These are phyloP conservation scores for Anguilla japonica DNA, from an alignment of 2,113 vertebrate species.

Conservation along the genomic window DNA sequence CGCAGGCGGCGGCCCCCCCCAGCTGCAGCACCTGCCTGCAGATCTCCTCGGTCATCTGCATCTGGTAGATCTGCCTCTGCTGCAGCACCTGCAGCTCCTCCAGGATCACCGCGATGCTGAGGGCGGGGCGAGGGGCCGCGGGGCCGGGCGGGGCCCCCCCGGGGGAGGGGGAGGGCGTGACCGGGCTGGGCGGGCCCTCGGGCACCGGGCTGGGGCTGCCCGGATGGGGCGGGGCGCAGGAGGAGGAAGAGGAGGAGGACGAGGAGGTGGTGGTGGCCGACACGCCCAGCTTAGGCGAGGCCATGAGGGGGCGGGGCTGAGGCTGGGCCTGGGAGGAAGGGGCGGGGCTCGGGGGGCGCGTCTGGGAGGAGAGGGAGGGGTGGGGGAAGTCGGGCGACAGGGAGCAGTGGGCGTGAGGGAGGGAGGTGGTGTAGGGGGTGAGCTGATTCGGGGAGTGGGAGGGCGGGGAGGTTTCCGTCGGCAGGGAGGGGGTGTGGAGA, in stretches of 20 bases:
- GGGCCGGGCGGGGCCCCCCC: conserved; percentile 57
- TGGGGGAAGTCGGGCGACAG: conserved; percentile 77
- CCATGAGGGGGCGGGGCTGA: conserved; percentile 70
- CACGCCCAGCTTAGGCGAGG: conserved; percentile 71
- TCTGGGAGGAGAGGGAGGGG: conserved; percentile 70
- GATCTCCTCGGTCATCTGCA: conserved; percentile 93
- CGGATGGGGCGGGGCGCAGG: conserved; percentile 54
- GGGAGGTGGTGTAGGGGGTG: conserved; percentile 66
- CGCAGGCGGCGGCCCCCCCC: conserved; percentile 71
- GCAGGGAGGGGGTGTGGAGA: conserved; percentile 74
- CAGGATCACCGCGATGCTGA: conserved; percentile 80
- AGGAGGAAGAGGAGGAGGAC: conserved; percentile 63
- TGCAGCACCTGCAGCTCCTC: conserved; percentile 87
- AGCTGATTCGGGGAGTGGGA: conserved; percentile 73
- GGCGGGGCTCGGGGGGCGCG: conserved; percentile 58
- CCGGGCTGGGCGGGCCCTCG: conserved; percentile 76
- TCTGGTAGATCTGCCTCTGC: conserved; percentile 89
- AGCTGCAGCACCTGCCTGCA: conserved; percentile 85
- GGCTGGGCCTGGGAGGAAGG: conserved; percentile 49
- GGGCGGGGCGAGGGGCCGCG: conserved; percentile 61
- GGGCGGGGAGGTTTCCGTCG: conserved; percentile 73
- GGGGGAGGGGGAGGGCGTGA: conserved; percentile 66
- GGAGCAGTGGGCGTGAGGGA: conserved; percentile 73
- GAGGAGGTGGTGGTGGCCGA: conserved; percentile 73
- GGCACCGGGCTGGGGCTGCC: conserved; percentile 69